Base-by-base conservation (phyloP, 2,888 invertebrate genomes). In the Danaus chrysippus region DNA sequence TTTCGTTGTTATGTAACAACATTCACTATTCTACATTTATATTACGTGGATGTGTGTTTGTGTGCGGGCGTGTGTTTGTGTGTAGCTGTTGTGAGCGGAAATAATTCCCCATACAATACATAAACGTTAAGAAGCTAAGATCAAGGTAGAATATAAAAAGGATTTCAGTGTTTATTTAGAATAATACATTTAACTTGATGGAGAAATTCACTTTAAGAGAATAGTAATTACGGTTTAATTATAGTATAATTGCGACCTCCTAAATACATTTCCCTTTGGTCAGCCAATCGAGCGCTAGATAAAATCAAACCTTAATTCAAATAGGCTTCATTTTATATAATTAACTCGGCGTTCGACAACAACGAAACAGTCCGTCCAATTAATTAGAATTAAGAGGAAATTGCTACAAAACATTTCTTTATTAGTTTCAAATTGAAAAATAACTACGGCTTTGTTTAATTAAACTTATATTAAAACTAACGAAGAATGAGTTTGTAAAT, bases 1-100 rank as follows among this genome's bases (percentile, higher is more conserved):
- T 60, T 66, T 11, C 49, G 9, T 49, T 13, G 59, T 71, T 70
- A 69, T 64, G 54, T 71, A 71, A 69, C 65, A 57, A 61, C 62
- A 62, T 63, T 69, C 71, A 69, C 69, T 71, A 63, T 65, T 12
- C 13, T 57, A 41, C 62, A 59, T 66, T 53, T 58, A 59, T 49
- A 66, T 46, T 15, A n/a, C 15, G 13, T 46, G 10, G n/a, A 46
- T 46, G 13, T 46, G n/a, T 17, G 11, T 9, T 17, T 49, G 49
- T 49, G 49, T 49, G 13, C 15, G 10, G n/a, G 15, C 15, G 13
- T 46, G n/a, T 49, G 11, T 9, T 17, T 49, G 49, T 49, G 49
- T 49, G 23, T 34, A 6, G 23, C 23, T 34, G 17, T 17, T n/a
- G 9, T 5, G 13, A 46, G 13, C 46, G 46, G n/a, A 46, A n/a